phyloP scores from a whole-genome alignment of 2,113 vertebrate genomes.

The Aplodontia rufa region DNA sequence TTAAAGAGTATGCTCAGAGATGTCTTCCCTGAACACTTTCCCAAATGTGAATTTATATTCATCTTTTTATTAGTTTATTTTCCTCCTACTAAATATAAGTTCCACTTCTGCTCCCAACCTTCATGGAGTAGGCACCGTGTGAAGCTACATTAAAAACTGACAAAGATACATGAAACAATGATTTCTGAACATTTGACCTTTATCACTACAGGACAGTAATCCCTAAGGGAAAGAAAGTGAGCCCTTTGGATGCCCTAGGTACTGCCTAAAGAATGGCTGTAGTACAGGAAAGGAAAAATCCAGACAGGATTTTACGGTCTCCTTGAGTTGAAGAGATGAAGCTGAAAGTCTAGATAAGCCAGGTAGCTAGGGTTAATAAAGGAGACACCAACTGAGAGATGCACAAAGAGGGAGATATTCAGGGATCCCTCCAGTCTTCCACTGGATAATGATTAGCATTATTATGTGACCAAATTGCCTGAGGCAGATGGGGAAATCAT shows the following conservation, averaged over 20 bases:
- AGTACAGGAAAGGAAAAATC: neutral
- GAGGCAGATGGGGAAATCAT: neutral
- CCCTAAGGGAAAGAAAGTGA: neutral
- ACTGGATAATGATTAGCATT: neutral
- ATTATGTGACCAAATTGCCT: neutral
- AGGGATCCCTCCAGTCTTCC: neutral
- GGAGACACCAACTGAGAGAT: neutral
- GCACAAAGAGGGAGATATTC: neutral
- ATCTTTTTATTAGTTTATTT: conserved; percentile 10
- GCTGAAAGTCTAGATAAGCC: neutral
- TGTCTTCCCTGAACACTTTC: neutral
- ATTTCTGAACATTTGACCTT: neutral
- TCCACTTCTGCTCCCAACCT: neutral
- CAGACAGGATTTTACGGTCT: neutral
- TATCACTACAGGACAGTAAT: neutral
- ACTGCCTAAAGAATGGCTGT: neutral
- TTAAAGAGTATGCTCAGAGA: neutral
- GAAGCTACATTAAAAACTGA: neutral
- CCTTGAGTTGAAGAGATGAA: conserved; percentile 5
- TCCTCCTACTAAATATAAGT: neutral
- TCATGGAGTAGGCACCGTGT: neutral
- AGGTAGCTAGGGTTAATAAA: neutral
- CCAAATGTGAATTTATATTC: neutral
- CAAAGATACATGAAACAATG: neutral
- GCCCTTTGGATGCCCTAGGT: neutral